These are phyloP conservation scores for Laticauda colubrina DNA, from an alignment of 2,113 vertebrate genomes.

Conservation along the genomic window DNA sequence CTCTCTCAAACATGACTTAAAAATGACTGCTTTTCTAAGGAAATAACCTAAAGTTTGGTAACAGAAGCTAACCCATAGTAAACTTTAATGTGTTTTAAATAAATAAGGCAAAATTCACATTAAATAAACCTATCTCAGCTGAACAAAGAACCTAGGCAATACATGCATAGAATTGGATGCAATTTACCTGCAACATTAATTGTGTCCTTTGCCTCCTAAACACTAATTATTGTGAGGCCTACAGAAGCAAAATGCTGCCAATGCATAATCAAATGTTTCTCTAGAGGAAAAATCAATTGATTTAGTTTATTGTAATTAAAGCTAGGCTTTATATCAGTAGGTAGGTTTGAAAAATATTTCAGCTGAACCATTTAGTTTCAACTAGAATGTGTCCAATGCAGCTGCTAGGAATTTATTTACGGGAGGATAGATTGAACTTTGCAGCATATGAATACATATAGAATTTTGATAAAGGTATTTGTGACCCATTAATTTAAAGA, in stretches of 20 bases:
- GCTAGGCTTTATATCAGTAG: not conserved
- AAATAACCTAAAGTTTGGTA: not conserved
- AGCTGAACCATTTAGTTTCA: slow-evolving; percentile 14
- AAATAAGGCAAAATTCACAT: slow-evolving; percentile 34
- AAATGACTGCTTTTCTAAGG: not conserved
- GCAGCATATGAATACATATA: slow-evolving; percentile 60
- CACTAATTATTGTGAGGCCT: fast-evolving
- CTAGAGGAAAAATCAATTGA: slow-evolving; percentile 23
- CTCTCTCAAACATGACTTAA: not conserved
- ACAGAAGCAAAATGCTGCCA: not conserved
- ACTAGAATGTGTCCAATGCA: slow-evolving; percentile 29
- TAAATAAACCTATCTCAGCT: not conserved
- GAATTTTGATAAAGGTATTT: slow-evolving; percentile 66
- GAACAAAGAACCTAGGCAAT: not conserved
- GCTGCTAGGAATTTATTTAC: slow-evolving; percentile 58
- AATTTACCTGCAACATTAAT: not conserved
- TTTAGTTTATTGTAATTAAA: not conserved
- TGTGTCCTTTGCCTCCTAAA: not conserved
- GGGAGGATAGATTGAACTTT: slow-evolving; percentile 68
- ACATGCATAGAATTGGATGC: not conserved
- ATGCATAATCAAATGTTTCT: not conserved
- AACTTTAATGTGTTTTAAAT: slow-evolving; percentile 27
- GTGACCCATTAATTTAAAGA: slow-evolving; percentile 75
- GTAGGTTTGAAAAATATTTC: slow-evolving; percentile 42
- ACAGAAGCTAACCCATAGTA: slow-evolving; percentile 32